Percentiles rank a stretch among this genome's conserved stretches.
Evolutionary conservation across 2,888 invertebrate species (phyloP).

Genomic region (Seira sanloemensis): DNA sequence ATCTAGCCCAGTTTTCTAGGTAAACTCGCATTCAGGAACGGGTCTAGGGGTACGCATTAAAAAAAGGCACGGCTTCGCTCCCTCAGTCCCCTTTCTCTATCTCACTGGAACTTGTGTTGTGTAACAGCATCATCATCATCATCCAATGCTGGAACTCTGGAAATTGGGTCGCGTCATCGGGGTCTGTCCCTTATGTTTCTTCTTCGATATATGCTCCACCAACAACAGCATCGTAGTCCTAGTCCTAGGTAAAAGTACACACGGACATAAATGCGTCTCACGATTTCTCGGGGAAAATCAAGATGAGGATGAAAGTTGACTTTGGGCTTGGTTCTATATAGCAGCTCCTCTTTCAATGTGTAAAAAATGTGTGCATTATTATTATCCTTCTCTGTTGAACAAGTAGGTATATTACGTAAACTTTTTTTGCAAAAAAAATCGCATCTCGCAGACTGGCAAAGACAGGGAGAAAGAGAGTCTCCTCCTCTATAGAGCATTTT

Average conservation of each 20-base stretch:
- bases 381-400: not conserved
- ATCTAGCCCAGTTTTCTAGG: too few species aligned
- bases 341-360: not conserved
- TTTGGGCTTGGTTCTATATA: not conserved
- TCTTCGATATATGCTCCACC: not conserved
- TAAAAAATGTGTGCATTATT: not conserved
- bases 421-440: not conserved
- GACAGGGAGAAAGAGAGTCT: not conserved
- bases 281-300: not conserved
- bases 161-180: not conserved
- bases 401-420: not conserved
- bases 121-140: not conserved
- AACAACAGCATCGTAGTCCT: not conserved
- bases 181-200: not conserved
- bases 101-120: slow-evolving; percentile 1
- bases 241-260: not conserved
- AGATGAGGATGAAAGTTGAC: not conserved
- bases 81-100: too few species aligned
- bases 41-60: too few species aligned
- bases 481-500: slow-evolving; percentile 3
- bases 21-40: too few species aligned
- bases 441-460: not conserved
- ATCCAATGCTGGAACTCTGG: not conserved
- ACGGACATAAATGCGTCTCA: not conserved
- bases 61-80: too few species aligned